These are phyloP conservation scores for Hippocampus barbouri DNA, from an alignment of 2,113 vertebrate genomes.

Conservation along the genomic window DNA sequence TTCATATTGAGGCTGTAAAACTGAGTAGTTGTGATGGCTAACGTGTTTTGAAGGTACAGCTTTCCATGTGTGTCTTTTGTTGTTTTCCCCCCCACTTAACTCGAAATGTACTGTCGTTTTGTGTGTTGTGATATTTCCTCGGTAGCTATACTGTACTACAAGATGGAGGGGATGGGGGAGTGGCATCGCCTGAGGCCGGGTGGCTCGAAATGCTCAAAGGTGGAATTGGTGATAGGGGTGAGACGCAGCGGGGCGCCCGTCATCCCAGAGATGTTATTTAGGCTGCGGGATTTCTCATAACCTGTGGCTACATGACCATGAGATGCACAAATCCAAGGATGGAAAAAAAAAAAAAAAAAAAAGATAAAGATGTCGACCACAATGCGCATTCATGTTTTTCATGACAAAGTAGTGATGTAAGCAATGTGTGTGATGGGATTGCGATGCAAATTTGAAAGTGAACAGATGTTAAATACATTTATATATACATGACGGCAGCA, in stretches of 20 bases:
- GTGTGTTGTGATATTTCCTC: neutral
- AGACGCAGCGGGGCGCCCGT: conserved; percentile 80
- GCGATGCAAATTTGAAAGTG: conserved; percentile 17
- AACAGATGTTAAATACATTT: conserved; percentile 22
- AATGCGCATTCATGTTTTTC: conserved; percentile 12
- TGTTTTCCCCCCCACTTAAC: too few relatives aligned
- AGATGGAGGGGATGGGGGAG: conserved; percentile 87
- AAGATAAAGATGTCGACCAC: conserved; percentile 16
- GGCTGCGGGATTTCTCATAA: conserved; percentile 92
- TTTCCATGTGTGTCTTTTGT: neutral
- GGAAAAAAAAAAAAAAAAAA: conserved; percentile 1
- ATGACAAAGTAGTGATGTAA: conserved; percentile 4
- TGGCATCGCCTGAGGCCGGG: conserved; percentile 80
- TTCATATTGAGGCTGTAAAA: conserved; percentile 3
- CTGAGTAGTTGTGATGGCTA: neutral
- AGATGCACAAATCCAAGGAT: conserved; percentile 24
- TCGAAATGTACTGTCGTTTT: neutral
- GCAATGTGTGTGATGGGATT: conserved; percentile 6
- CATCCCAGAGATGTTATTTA: conserved; percentile 91
- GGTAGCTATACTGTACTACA: conserved; percentile 64
- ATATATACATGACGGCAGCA: conserved; percentile 44
- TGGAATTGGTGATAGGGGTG: conserved; percentile 78
- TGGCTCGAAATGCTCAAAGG: conserved; percentile 76
- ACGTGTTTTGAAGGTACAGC: neutral
- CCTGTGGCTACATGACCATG: conserved; percentile 64